Evolutionary conservation across 2,888 invertebrate species (phyloP).

Genomic region (Fissipunctia ypsillon): DNA sequence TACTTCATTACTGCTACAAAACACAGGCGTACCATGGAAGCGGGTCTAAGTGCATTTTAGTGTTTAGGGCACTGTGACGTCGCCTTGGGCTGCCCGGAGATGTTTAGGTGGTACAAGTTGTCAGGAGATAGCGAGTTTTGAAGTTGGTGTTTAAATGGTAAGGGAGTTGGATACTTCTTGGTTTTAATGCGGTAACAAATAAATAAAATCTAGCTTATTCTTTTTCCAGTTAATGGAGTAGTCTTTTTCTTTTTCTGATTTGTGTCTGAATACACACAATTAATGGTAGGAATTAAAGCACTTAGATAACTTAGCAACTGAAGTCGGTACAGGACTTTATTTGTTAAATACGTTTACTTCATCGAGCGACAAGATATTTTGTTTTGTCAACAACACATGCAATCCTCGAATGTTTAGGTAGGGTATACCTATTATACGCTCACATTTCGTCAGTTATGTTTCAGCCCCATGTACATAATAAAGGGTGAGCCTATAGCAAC

Average conservation of each 20-base stretch:
- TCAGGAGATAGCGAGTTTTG: neutral
- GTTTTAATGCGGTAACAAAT: neutral
- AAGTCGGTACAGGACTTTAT: neutral
- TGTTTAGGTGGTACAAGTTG: constrained; percentile 25
- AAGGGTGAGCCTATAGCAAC: too few relatives aligned
- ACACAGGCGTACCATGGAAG: constrained; percentile 47
- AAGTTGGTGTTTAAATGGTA: neutral
- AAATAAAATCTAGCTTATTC: neutral
- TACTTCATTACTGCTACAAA: constrained; percentile 58
- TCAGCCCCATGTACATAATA: too few relatives aligned
- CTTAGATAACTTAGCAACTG: neutral
- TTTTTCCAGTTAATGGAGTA: neutral
- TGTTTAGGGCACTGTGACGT: constrained; percentile 65
- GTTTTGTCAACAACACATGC: too few relatives aligned
- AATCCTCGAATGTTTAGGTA: too few relatives aligned
- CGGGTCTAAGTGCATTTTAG: constrained; percentile 70
- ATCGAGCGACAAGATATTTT: too few relatives aligned
- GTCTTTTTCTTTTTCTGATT: neutral
- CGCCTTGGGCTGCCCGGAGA: constrained; percentile 51
- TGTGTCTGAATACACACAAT: neutral
- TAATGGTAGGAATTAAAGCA: neutral
- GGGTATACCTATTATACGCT: too few relatives aligned
- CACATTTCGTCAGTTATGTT: too few relatives aligned
- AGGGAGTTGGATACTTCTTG: neutral
- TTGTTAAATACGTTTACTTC: too few relatives aligned